Conservation (phyloP, 2,113 vertebrate genomes). For the Chroicocephalus ridibundus region DNA sequence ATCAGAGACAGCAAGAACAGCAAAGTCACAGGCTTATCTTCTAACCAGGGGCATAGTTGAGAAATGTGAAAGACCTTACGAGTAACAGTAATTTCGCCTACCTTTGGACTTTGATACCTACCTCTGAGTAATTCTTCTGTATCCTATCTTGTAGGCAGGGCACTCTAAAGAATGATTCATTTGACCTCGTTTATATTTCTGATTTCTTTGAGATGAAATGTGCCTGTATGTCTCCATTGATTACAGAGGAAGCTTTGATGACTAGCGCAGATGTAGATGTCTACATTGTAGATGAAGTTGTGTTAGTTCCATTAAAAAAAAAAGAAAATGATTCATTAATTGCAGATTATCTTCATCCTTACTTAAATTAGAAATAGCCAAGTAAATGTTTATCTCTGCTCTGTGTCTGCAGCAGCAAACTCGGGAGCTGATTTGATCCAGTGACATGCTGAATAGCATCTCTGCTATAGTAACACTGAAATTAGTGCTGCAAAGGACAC, state of each 20-base stretch:
- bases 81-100: neutral
- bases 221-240: fast-evolving
- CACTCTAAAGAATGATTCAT: neutral
- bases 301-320: neutral
- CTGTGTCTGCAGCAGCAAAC: neutral
- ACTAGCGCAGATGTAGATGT: neutral
- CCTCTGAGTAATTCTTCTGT: neutral
- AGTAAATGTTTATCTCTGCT: neutral
- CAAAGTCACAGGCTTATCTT: neutral
- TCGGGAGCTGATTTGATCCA: neutral
- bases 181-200: neutral
- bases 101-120: neutral
- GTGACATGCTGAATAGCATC: neutral
- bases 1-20: neutral
- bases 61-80: neutral
- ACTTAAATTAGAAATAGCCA: neutral
- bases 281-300: neutral
- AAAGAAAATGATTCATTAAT: neutral
- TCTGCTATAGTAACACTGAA: neutral
- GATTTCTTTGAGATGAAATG: neutral
- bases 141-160: neutral
- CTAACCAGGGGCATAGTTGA: neutral
- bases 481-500: neutral
- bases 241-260: neutral
- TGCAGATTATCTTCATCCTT: neutral